Evolutionary conservation across 1,140 invertebrate genomes (phyloP).

Genomic region (Bombus ignitus): DNA sequence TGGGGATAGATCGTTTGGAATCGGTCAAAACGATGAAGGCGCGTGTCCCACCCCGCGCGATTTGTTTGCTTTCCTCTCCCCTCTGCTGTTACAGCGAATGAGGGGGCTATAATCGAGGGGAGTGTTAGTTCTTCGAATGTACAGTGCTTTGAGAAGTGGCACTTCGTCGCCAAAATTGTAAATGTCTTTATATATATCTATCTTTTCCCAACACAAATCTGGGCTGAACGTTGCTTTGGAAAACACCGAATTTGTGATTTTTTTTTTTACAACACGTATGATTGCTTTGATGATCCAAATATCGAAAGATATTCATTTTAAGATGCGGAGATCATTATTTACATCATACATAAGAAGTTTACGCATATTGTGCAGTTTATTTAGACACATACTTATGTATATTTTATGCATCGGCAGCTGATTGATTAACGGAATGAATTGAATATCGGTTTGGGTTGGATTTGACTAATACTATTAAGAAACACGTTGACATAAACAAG

Average conservation of each 20-base stretch:
- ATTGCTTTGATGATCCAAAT: too few relatives aligned
- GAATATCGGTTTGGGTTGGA: too few relatives aligned
- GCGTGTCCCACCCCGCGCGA: slow-evolving; percentile 29
- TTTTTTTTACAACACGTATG: background rate
- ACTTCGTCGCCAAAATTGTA: background rate
- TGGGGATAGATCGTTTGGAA: slow-evolving; percentile 72
- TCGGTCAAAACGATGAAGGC: slow-evolving; percentile 51
- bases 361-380: too few relatives aligned
- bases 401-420: too few relatives aligned
- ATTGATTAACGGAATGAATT: too few relatives aligned
- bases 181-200: background rate
- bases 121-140: background rate
- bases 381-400: too few relatives aligned
- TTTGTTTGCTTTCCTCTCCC: background rate
- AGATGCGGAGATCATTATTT: background rate
- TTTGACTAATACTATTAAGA: too few relatives aligned
- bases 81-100: background rate
- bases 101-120: background rate
- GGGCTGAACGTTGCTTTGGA: background rate
- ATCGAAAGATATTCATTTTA: background rate
- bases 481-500: too few relatives aligned
- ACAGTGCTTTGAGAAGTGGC: background rate
- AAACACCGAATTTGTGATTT: background rate
- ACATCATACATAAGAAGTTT: too few relatives aligned
- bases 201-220: background rate